Evolutionary conservation across 2,797 vertebrate species (phyloP), one percentile per base, ranked within the genome.

Genomic region (Fringilla coelebs): DNA sequence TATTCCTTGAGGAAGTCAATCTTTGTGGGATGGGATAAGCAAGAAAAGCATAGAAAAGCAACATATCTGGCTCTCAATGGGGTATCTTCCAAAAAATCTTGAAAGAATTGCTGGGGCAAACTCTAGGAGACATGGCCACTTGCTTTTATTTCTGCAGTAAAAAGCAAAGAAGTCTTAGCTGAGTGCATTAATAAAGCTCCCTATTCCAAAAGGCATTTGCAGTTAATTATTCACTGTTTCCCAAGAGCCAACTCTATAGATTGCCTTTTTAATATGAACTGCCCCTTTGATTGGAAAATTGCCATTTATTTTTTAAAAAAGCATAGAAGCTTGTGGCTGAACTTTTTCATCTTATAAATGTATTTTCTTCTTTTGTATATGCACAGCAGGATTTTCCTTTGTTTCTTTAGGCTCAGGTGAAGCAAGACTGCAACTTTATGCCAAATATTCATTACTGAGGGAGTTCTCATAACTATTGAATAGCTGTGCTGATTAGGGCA

Each of bases 401-500:
- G 17, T 81, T 93, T 89, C 79, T 93, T 91, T 72, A 86, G 82
- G 45, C 70, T 96, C 94, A 95, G 92, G 94, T 96, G 76, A 93
- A 88, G 36, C 76, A 90, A 70, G 76, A 76, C 63, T 84, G 51
- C 76, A 86, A 86, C 79, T 91, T 94, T 88, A 73, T 91, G 92
- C 94, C 89, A 90, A 61, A 91, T 91, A 70, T 73, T 95, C 77
- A 92, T 96, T 96, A 94, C 74, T 1, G 3, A 70, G 77, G 63
- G 26, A 13, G 72, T 96, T 92, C 77, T 86, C 3, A 2, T 93
- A 84, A 55, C 63, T 91, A 63, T 54, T 93, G 89, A 94, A 90
- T 93, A 93, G 92, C 88, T 93, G 61, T 84, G 83, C 83, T 96
- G 93, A 91, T 96, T 93, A 95, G 71, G 34, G 45, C 77, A 95